A percentile compares a stretch with the other conserved stretches of the same genome.
Evolutionary conservation across 2,888 invertebrate genomes (phyloP).

Genomic region (Esperia sulphurella): DNA sequence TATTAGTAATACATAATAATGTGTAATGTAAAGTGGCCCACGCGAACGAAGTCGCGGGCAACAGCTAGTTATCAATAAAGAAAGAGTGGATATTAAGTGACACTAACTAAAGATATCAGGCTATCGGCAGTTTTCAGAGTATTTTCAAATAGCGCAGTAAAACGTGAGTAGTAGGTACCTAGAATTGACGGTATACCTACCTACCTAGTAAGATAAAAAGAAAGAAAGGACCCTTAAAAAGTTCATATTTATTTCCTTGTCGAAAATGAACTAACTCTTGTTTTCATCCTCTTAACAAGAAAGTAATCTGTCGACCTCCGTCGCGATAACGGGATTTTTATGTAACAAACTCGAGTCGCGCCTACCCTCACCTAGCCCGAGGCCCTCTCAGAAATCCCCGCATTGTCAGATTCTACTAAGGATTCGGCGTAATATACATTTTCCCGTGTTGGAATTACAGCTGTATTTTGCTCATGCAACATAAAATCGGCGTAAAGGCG

Average conservation of each 20-base stretch:
- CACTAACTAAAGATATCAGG: not conserved
- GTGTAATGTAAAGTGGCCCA: too few relatives aligned
- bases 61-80: too few relatives aligned
- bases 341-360: conserved; percentile 75
- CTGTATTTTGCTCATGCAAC: conserved; percentile 69
- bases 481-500: conserved; percentile 73
- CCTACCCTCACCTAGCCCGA: conserved; percentile 75
- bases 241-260: conserved; percentile 66
- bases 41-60: too few relatives aligned
- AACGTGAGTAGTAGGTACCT: conserved; percentile 32
- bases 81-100: not conserved
- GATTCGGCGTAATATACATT: conserved; percentile 74
- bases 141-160: conserved; percentile 23
- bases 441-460: conserved; percentile 71
- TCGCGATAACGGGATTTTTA: conserved; percentile 77
- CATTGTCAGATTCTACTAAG: conserved; percentile 71
- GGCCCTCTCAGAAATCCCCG: conserved; percentile 70
- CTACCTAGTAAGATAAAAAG: conserved; percentile 37
- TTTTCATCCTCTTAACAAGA: conserved; percentile 77
- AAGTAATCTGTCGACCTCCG: conserved; percentile 77
- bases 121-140: not conserved
- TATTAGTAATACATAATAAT: too few relatives aligned
- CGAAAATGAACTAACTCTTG: conserved; percentile 71
- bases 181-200: conserved; percentile 47
- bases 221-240: conserved; percentile 50